Base-by-base conservation (phyloP, 2,797 vertebrate species). In the Sphaeramia orbicularis region DNA sequence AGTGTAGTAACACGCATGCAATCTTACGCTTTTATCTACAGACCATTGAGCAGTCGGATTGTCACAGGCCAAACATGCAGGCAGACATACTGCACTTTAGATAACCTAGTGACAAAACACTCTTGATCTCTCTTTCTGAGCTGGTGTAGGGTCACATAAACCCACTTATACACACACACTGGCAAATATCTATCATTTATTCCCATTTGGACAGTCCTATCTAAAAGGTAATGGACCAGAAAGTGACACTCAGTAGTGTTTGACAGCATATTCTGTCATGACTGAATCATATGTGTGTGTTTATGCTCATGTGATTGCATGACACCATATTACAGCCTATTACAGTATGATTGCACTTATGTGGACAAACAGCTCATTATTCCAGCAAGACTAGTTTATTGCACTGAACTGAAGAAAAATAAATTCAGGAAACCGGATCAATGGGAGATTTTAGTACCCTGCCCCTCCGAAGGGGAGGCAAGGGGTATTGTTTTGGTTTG, bases 211-310 rank as follows among this genome's bases (percentile, higher is more conserved):
- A 67, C 48, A 78, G 51, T 13, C 16, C 16, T 53, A 53, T 83
- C 63, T 71, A n/a, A 59, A 64, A 61, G 61, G 56, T 74, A 87
- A 88, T 84, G 80, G 76, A 71, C 67, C 65, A 56, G 76, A 88
- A 88, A 86, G 65, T 54, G 77, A 65, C 77, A 76, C 44, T 55
- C 55, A 71, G 70, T 52, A 74, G 74, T 74, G 74, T 79, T 61
- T 80, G 61, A 79, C 61, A 65, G 57, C 19, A 78, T 65, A 53
- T 10, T 37, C 38, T 32, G 59, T 55, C 50, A 65, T 10, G 42
- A 43, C 0, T 41, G 15, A 38, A 65, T 1, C 42, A 16, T 21
- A 21, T 60, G 16, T 61, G 35, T 12, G 15, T 49, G 3, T 65
- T 13, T 51, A 37, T 37, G 49, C 13, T 18, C 32, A 15, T 49